Base-by-base conservation (phyloP, 2,888 invertebrate species). In the Drosophila longiperda region DNA sequence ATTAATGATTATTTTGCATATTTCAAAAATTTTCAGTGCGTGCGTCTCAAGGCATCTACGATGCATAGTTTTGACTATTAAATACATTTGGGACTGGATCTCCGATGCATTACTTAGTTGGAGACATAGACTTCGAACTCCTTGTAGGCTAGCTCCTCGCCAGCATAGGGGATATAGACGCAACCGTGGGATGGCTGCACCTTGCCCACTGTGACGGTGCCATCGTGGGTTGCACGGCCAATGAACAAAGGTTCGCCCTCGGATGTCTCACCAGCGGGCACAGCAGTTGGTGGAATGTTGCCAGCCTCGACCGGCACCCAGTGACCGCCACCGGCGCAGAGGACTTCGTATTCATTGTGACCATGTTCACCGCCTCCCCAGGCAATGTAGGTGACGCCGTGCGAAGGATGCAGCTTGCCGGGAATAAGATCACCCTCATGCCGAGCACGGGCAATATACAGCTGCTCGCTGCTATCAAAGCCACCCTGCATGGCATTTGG, bases 101-200 rank as follows among this genome's bases (percentile, higher is more conserved):
- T 50, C 20, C 20, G 23, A 45, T 45, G 12, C 20, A 20, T n/a
- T 17, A 7, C 36, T 84, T 92, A 93, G 79, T 90, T 82, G 49
- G 87, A 66, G 62, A 92, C 87, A 62, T 97, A 95, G 83, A 98
- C 94, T 94, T 98, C 97, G 91, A 96, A 98, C 59, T 97, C 96
- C n/a, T 95, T 94, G 94, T 96, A 97, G 57, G 96, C 95, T 66
- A 97, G 92, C 91, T 98, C 98, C 86, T 95, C 94, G 50, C 97
- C 97, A 1, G 94, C 97, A 91, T 95, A 98, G 17, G 97, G 95
- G 93, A 98, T 97, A 94, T 98, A 98, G 92, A 96, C 96, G 62
- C 96, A 95, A 33, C 95, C 96, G 90, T 97, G 97, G 11, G 96
- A 96, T 42, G 96, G 95, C 87, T 98, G 97, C 2, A 98, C 96